Evolutionary conservation across 2,888 invertebrate genomes (phyloP).

Genomic region (Boloria selene): DNA sequence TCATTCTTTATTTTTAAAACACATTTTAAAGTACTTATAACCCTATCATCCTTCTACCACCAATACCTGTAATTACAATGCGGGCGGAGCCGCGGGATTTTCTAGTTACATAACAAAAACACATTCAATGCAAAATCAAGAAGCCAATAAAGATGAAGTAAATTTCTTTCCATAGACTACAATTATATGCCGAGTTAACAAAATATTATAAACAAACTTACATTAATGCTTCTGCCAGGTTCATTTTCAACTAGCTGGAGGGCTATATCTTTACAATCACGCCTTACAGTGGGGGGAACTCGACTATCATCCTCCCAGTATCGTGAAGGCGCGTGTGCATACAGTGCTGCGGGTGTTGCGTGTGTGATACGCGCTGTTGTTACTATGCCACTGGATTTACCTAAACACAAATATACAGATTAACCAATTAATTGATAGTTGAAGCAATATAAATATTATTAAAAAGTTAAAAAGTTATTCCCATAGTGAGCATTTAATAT

Average conservation of each 20-base stretch:
- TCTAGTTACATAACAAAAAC: no score
- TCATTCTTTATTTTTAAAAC: no score
- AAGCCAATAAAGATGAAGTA: no score
- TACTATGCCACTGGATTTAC: slow-evolving; percentile 91
- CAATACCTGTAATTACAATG: no score
- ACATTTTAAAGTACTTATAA: no score
- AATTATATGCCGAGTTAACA: no score
- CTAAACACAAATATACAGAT: slow-evolving; percentile 54
- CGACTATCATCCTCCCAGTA: slow-evolving; percentile 92
- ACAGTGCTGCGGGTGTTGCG: slow-evolving; percentile 89
- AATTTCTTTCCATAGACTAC: no score
- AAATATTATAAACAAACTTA: not conserved
- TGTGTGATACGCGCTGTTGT: slow-evolving; percentile 91
- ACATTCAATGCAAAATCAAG: no score
- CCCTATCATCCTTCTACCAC: no score
- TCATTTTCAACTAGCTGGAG: slow-evolving; percentile 89
- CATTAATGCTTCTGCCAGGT: slow-evolving; percentile 87
- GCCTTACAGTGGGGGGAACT: slow-evolving; percentile 86
- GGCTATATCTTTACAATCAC: slow-evolving; percentile 90
- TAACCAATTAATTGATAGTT: not conserved
- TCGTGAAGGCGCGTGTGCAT: slow-evolving; percentile 88
- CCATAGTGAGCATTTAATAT: no score
- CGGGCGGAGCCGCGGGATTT: no score
- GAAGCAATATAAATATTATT: not conserved
- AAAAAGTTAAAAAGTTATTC: no score